Percentiles rank a stretch among this genome's conserved stretches.
These are phyloP conservation scores for Tetragonula clypearis DNA, from an alignment of 1,140 invertebrate species.

Conservation along the genomic window DNA sequence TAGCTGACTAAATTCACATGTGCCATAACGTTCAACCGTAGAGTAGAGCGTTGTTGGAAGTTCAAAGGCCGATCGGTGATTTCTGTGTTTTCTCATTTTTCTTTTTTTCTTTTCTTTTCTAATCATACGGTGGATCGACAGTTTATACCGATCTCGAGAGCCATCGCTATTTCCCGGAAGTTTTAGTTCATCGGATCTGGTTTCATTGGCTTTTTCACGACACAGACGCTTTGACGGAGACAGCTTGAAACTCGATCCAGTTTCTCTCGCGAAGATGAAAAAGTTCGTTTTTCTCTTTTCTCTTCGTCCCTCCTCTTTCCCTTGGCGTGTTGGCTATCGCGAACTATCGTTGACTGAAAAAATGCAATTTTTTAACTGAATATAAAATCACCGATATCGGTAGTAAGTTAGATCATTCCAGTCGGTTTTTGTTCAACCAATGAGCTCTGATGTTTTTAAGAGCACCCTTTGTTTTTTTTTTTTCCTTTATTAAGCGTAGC, in stretches of 20 bases:
- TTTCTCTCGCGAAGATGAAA: neutral
- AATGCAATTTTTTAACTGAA: neutral
- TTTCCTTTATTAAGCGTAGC: neutral
- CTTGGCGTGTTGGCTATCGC: neutral
- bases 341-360: neutral
- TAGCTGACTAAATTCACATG: too few relatives aligned
- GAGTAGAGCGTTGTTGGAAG: neutral
- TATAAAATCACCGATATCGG: neutral
- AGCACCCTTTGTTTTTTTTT: neutral
- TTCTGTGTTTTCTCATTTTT: neutral
- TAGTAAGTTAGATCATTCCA: too few relatives aligned
- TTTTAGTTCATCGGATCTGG: neutral
- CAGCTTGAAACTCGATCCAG: neutral
- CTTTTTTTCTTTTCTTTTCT: neutral
- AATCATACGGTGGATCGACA: conserved; percentile 3
- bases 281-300: neutral
- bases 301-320: too few relatives aligned
- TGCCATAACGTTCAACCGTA: too few relatives aligned
- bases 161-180: neutral
- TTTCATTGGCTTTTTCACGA: neutral
- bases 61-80: neutral
- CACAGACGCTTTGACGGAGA: neutral
- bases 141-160: neutral
- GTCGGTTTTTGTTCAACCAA: neutral
- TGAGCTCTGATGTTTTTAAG: neutral